Percentiles rank a stretch among this genome's conserved stretches.
Evolutionary conservation across 30 jellyfish, hydroid and myxozoan genomes (phyloP).

Genomic region (Haliclystus octoradiatus): DNA sequence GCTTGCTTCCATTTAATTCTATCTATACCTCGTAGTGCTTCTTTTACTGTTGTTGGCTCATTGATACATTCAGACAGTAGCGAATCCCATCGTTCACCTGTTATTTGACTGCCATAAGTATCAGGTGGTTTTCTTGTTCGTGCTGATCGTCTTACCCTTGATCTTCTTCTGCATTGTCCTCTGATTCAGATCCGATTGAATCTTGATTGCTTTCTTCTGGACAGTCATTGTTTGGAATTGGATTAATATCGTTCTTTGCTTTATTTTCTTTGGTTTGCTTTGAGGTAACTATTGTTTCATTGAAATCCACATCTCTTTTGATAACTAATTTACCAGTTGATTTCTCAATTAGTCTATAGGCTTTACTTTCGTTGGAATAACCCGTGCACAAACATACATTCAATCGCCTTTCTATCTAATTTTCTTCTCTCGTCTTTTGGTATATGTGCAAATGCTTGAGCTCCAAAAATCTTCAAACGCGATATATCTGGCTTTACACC

Average conservation of each 20-base stretch:
- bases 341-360: conserved; percentile 16
- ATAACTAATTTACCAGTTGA: not conserved
- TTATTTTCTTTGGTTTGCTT: too few relatives aligned
- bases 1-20: not conserved
- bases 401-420: conserved; percentile 22
- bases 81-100: too few relatives aligned
- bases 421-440: conserved; percentile 23
- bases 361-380: conserved; percentile 11
- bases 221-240: too few relatives aligned
- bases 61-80: not conserved
- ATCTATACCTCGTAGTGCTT: conserved; percentile 2
- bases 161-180: not conserved
- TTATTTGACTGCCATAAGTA: conserved; percentile 17
- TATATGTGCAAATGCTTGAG: conserved; percentile 42
- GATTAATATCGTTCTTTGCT: too few relatives aligned
- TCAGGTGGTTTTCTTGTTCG: conserved; percentile 14
- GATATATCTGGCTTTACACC: conserved; percentile 28
- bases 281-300: not conserved
- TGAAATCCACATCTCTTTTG: conserved; percentile 16
- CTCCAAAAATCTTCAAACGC: conserved; percentile 26
- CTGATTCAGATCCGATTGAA: too few relatives aligned
- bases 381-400: conserved; percentile 13
- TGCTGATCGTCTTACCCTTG: not conserved
- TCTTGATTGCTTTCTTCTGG: too few relatives aligned
- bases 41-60: not conserved